These are phyloP conservation scores for Oenanthe oenanthe DNA, from an alignment of 2,113 vertebrate species.

Conservation along the genomic window DNA sequence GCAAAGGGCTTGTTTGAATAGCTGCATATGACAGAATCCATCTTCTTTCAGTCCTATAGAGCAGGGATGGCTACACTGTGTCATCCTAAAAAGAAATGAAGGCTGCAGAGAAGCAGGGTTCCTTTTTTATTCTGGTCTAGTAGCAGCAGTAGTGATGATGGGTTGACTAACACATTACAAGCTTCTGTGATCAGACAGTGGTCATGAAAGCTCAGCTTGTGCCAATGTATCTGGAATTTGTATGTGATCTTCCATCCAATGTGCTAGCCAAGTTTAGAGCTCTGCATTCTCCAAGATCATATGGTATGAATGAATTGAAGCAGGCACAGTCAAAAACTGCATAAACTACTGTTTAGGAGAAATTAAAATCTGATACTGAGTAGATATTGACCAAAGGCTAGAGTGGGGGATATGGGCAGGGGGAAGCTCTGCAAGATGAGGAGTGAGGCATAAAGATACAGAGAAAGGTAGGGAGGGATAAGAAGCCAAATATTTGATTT, in stretches of 20 bases:
- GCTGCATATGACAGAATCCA: neutral
- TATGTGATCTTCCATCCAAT: neutral
- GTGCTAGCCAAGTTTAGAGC: neutral
- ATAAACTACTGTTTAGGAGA: neutral
- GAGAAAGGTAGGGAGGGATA: neutral
- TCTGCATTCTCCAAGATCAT: neutral
- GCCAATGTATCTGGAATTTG: neutral
- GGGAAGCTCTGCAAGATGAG: neutral
- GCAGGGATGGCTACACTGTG: neutral
- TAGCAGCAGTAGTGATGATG: neutral
- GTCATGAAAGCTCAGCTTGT: neutral
- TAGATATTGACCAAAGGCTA: neutral
- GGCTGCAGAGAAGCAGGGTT: neutral
- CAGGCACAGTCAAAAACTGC: neutral
- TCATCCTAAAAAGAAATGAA: neutral
- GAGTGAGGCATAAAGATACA: neutral
- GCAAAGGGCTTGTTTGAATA: neutral
- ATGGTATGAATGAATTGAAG: neutral
- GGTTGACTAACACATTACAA: neutral
- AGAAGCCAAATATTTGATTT: neutral
- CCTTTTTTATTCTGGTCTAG: neutral
- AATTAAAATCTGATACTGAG: neutral
- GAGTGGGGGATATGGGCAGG: fast-evolving
- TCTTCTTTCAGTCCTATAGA: neutral
- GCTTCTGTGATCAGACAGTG: neutral